Conservation (phyloP, 2,113 vertebrate genomes). For the Atrichornis clamosus region DNA sequence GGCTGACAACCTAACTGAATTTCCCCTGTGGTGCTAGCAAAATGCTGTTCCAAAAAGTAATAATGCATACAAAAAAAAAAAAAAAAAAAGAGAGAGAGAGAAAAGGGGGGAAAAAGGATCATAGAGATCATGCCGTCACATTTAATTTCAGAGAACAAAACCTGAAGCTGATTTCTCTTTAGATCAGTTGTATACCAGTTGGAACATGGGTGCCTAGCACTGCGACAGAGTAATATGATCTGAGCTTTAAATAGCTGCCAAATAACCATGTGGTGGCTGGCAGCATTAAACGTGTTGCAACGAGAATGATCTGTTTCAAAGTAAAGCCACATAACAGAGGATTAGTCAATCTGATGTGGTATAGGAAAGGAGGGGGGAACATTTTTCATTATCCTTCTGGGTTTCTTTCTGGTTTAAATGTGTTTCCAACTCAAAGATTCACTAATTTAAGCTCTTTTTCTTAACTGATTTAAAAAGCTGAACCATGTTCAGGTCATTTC, state of each 20-base stretch:
- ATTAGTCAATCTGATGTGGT: slow-evolving; percentile 44
- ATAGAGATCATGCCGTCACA: slow-evolving; percentile 30
- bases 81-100: background rate
- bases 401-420: slow-evolving; percentile 10
- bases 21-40: slow-evolving; percentile 53
- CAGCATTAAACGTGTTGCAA: slow-evolving; percentile 49
- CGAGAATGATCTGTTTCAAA: slow-evolving; percentile 65
- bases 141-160: slow-evolving; percentile 67
- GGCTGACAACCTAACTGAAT: slow-evolving; percentile 56
- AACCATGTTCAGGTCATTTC: background rate
- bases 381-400: slow-evolving; percentile 32
- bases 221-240: slow-evolving; percentile 58
- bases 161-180: slow-evolving; percentile 57
- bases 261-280: slow-evolving; percentile 66
- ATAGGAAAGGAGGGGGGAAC: background rate
- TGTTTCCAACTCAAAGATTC: background rate
- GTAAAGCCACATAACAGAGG: slow-evolving; percentile 53
- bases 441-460: background rate
- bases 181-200: slow-evolving; percentile 61
- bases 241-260: slow-evolving; percentile 71
- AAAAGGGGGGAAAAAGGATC: background rate
- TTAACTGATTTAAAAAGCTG: background rate
- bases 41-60: slow-evolving; percentile 54
- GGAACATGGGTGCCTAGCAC: slow-evolving; percentile 55
- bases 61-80: background rate